Evolutionary conservation across 2,113 vertebrate genomes (phyloP).

Genomic region (Callaeas wilsoni): DNA sequence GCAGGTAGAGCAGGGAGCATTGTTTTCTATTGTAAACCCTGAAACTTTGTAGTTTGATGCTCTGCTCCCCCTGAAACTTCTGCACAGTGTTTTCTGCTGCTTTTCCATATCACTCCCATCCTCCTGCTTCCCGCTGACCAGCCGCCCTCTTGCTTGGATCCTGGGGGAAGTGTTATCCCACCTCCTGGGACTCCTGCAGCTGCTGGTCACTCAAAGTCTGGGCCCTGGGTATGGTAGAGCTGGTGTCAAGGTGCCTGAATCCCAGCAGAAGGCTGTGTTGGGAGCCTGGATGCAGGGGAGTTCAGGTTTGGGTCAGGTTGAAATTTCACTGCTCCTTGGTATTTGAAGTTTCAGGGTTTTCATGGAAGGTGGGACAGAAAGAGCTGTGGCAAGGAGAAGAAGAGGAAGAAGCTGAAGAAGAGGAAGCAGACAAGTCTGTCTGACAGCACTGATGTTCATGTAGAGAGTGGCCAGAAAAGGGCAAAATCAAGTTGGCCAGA

Average conservation of each 20-base stretch:
- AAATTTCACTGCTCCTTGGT: background rate
- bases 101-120: background rate
- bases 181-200: background rate
- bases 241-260: background rate
- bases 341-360: background rate
- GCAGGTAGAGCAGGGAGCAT: background rate
- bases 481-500: background rate
- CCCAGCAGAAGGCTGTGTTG: background rate
- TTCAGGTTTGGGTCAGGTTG: background rate
- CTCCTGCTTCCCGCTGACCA: accelerated
- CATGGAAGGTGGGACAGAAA: background rate
- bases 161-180: background rate
- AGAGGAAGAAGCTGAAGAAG: background rate
- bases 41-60: background rate
- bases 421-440: background rate
- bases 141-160: background rate
- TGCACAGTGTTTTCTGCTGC: background rate
- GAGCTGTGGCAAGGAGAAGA: background rate
- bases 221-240: accelerated
- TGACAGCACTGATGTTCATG: background rate
- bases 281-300: background rate
- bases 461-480: background rate
- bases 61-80: background rate
- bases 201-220: background rate
- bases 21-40: background rate